Conservation (phyloP, 2,797 vertebrate species). For the Pteronotus mesoamericanus region DNA sequence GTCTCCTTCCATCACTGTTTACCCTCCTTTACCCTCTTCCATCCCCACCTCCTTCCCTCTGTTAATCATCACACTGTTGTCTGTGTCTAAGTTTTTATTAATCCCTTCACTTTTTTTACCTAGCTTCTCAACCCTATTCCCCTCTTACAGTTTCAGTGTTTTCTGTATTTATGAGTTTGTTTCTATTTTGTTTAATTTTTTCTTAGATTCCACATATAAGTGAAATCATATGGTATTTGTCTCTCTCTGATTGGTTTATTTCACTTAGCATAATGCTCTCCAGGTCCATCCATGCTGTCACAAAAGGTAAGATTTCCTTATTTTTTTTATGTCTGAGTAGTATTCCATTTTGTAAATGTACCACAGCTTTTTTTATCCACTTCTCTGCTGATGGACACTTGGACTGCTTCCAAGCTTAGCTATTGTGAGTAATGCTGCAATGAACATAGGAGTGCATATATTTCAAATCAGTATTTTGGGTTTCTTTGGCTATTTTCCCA, state of each 20-base stretch:
- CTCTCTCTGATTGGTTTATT: not conserved
- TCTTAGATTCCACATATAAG: not conserved
- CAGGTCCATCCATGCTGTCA: not conserved
- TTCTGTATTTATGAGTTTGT: not conserved
- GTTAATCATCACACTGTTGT: not conserved
- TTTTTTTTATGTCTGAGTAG: not conserved
- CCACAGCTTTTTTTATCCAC: not conserved
- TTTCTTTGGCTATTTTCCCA: not conserved
- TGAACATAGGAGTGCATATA: not conserved
- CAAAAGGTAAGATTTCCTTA: not conserved
- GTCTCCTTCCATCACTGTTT: not conserved
- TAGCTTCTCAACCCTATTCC: not conserved
- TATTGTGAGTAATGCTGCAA: not conserved
- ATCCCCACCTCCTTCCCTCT: not conserved
- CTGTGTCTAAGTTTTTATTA: not conserved
- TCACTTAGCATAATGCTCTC: not conserved
- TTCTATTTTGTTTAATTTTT: not conserved
- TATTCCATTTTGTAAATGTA: not conserved
- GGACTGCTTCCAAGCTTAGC: not conserved
- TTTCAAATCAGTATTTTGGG: not conserved
- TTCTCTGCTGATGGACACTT: not conserved
- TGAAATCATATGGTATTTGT: not conserved
- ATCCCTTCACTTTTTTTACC: not conserved
- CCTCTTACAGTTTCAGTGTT: not conserved
- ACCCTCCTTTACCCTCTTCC: not conserved